Evolutionary conservation across 37 sponge, comb jelly and placozoan genomes (phyloP).

Genomic region (Dysidea cf. avara): DNA sequence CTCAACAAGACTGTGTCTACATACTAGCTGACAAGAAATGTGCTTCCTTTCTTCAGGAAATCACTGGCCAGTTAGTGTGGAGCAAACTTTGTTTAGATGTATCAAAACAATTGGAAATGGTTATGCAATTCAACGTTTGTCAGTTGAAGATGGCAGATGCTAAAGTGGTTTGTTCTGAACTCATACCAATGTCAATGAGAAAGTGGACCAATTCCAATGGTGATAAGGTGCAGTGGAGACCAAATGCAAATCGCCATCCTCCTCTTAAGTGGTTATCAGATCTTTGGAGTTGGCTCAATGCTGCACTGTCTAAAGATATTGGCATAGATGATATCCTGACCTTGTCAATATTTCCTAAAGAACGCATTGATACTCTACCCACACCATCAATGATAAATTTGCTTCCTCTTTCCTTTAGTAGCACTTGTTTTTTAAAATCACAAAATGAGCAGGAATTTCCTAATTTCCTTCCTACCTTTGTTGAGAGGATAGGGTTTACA

Average conservation of each 20-base stretch:
- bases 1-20: conserved; percentile 6
- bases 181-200: conserved; percentile 23
- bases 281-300: conserved; percentile 50
- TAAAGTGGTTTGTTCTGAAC: conserved; percentile 4
- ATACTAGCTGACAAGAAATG: background rate
- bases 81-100: background rate
- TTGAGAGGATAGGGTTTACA: conserved; percentile 1
- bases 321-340: background rate
- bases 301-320: background rate
- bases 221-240: conserved; percentile 19
- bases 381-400: background rate
- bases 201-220: conserved; percentile 18
- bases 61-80: conserved; percentile 2
- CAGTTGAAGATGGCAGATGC: conserved; percentile 14
- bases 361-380: background rate
- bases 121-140: background rate
- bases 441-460: background rate
- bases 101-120: background rate
- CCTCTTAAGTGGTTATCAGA: conserved; percentile 30
- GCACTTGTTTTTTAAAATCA: too few species aligned
- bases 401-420: background rate
- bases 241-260: conserved; percentile 25
- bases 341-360: conserved; percentile 25
- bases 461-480: background rate
- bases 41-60: conserved; percentile 17